phyloP scores from a whole-genome alignment of 2,888 invertebrate species.

The Myopa testacea region DNA sequence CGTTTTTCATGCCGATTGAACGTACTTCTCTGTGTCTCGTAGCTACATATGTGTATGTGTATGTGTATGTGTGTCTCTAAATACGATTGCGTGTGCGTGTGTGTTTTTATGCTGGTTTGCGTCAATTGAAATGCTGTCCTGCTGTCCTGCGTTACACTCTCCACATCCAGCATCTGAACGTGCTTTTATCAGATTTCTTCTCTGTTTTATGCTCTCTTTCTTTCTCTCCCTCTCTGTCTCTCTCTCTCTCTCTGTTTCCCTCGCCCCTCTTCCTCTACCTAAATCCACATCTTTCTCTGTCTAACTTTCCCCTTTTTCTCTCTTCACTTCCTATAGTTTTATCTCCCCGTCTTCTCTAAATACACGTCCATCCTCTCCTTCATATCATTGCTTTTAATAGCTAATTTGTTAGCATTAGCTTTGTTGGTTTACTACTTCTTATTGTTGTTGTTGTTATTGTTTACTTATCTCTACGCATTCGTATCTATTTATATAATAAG shows the following conservation, averaged over 20 bases:
- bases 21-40: too few species aligned
- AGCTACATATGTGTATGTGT: too few species aligned
- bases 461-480: neutral
- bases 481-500: neutral
- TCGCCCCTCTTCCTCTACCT: neutral
- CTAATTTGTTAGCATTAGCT: slow-evolving; percentile 4
- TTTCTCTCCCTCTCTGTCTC: neutral
- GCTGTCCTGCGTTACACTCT: neutral
- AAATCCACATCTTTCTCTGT: neutral
- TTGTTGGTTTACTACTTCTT: neutral
- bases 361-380: neutral
- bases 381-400: neutral
- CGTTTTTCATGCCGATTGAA: too few species aligned
- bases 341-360: neutral
- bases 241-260: neutral
- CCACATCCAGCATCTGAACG: too few species aligned
- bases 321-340: neutral
- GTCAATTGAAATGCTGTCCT: neutral
- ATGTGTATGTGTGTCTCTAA: too few species aligned
- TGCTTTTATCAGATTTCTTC: too few species aligned
- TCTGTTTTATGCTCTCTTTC: too few species aligned
- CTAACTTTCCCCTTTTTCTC: neutral
- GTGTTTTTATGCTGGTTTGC: neutral
- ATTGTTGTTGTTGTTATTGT: neutral
- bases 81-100: too few species aligned